Evolutionary conservation across 2,113 vertebrate genomes (phyloP), one percentile per base, ranked within the genome.

Genomic region (Ctenodactylus gundi): DNA sequence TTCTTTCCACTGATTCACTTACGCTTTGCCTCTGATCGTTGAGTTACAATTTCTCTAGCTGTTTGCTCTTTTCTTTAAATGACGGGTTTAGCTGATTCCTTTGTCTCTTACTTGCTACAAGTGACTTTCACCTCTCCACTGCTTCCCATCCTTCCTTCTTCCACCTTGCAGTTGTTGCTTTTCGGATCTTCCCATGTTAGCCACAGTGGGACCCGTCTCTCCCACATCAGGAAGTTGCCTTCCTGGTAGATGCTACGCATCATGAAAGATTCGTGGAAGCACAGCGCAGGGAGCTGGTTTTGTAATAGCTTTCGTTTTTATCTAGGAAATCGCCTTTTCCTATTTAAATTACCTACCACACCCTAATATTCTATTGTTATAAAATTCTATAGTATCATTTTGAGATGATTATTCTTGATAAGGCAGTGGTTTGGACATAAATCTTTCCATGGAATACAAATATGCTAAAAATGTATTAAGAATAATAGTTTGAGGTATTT

Each of bases 301-400:
- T 89, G 9, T 57, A 55, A 44, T 84, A 27, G 41, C 55, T 14
- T 49, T 49, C 29, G 68, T 78, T 92, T 88, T 46, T 34, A 75
- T 84, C 58, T 65, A 62, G 67, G 62, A 82, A 93, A 77, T 46
- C 62, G 85, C 6, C 44, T 67, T n/a, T n/a, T n/a, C n/a, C n/a
- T n/a, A 64, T n/a, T 95, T 91, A 86, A 72, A 86, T 62, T 31
- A 29, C 44, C n/a, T 29, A 34, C 55, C 51, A 88, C 73, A 46
- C 75, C 80, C 84, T 85, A 73, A 78, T 23, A 57, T 2, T 70
- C 2, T 72, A n/a, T 78, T 25, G 46, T 86, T 90, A 86, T 29
- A 29, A 95, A 95, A 83, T 77, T 84, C 75, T 85, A 91, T 0
- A 58, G 5, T 82, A 51, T 77, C 31, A 55, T 93, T 88, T 92